phyloP scores from a whole-genome alignment of 2,113 vertebrate species.

The Ailurus styani region DNA sequence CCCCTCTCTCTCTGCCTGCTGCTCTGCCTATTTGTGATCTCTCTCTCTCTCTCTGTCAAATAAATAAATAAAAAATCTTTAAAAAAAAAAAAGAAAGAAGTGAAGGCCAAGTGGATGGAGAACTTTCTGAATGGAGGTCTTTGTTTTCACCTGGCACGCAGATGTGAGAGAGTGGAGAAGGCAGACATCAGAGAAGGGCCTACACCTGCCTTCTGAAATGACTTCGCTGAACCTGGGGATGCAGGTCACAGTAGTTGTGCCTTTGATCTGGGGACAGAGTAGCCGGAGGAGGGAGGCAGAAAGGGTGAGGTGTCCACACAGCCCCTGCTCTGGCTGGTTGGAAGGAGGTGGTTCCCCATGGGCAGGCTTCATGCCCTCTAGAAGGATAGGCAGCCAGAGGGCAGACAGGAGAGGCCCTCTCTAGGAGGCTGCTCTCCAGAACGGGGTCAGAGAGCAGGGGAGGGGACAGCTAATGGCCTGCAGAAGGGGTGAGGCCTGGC shows the following conservation, averaged over 20 bases:
- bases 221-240: no score
- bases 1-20: no score
- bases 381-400: background rate
- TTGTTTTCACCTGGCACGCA: background rate
- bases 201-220: background rate
- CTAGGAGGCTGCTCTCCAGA: background rate
- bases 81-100: no score
- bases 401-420: background rate
- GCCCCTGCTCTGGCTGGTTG: background rate
- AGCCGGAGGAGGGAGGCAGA: background rate
- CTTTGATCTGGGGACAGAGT: background rate
- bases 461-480: background rate
- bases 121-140: conserved; percentile 26
- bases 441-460: background rate
- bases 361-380: background rate
- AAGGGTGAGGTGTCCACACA: background rate
- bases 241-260: fast-evolving
- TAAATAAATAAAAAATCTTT: no score
- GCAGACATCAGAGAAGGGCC: background rate
- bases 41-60: no score
- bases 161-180: background rate
- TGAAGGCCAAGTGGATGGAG: background rate
- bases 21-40: no score
- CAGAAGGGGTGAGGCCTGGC: background rate
- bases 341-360: background rate